Conservation (phyloP, 2,888 invertebrate genomes). For the Trachelus troglodyta region DNA sequence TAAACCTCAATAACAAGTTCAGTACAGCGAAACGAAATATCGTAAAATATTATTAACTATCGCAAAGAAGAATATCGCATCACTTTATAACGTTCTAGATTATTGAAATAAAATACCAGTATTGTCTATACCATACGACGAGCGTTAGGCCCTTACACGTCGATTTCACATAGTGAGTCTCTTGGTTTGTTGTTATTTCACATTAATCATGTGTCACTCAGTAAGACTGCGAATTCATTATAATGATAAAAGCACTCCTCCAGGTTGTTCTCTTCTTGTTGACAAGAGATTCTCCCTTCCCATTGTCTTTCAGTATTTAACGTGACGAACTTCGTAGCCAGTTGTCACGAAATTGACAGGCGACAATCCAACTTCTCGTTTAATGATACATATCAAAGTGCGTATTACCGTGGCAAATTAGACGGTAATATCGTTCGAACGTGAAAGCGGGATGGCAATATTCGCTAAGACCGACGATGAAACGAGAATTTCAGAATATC, state of each 20-base stretch:
- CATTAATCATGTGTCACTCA: background rate
- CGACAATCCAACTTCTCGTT: background rate
- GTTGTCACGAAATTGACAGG: background rate
- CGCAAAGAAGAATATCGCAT: background rate
- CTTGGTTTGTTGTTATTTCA: background rate
- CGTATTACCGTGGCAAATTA: background rate
- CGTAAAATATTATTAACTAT: background rate
- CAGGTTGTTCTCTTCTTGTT: background rate
- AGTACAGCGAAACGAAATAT: background rate
- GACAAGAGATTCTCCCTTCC: background rate
- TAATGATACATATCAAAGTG: background rate
- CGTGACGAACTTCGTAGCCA: background rate
- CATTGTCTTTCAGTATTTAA: background rate
- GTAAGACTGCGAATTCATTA: background rate
- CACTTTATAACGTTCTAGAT: background rate
- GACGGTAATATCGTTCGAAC: background rate
- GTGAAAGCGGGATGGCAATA: background rate
- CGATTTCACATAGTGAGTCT: background rate
- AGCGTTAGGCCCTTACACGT: background rate
- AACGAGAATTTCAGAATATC: background rate
- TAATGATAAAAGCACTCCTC: background rate
- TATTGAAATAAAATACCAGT: background rate
- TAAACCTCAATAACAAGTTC: background rate
- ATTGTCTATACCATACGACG: background rate
- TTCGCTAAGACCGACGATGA: background rate